Conservation (phyloP, 2,797 vertebrate species). For the Liparis tanakae region DNA sequence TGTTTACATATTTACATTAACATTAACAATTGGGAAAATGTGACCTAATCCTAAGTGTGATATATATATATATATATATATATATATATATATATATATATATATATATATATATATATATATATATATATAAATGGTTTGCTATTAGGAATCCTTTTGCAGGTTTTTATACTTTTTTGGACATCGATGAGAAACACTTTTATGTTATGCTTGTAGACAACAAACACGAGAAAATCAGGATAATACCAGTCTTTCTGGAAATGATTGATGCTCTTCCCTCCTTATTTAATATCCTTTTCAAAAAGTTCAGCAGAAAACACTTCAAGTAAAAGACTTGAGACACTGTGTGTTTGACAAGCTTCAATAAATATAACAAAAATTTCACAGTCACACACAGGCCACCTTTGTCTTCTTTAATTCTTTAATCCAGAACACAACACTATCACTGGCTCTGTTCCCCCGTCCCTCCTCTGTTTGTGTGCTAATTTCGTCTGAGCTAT, state of each 20-base stretch:
- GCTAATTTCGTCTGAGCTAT: conserved; percentile 60
- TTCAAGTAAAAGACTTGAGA: not conserved
- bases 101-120: not conserved
- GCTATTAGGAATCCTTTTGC: too few species aligned
- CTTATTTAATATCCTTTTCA: not conserved
- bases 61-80: not conserved
- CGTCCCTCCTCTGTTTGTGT: conserved; percentile 17
- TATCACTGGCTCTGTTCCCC: not conserved
- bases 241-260: not conserved
- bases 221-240: too few species aligned
- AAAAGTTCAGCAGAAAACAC: not conserved
- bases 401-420: not conserved
- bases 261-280: not conserved
- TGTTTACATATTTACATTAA: not conserved
- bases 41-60: not conserved
- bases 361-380: not conserved
- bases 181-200: not conserved
- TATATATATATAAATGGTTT: not conserved
- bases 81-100: not conserved
- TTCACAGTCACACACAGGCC: not conserved
- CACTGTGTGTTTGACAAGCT: not conserved
- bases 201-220: too few species aligned
- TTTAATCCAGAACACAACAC: conserved; percentile 7
- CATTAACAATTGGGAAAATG: not conserved
- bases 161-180: not conserved